Percentiles rank a stretch among this genome's conserved stretches.
Conservation (phyloP, 2,113 vertebrate species). For the Dinomys branickii region DNA sequence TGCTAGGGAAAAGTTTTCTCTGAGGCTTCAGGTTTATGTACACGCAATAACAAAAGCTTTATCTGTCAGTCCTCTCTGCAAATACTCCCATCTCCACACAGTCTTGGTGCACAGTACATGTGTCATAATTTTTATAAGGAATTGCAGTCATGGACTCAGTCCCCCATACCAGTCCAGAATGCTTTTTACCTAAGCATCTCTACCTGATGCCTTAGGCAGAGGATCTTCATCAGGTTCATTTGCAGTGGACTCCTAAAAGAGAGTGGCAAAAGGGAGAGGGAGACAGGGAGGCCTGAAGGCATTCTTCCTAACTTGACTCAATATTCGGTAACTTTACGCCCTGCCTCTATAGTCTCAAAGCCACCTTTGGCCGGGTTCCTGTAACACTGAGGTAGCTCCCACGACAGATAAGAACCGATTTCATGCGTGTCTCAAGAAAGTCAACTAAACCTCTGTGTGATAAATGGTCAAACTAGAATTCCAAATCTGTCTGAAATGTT, state of each 20-base stretch:
- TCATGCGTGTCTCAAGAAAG: not conserved
- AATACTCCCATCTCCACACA: not conserved
- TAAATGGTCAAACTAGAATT: not conserved
- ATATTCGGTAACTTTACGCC: not conserved
- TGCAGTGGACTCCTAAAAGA: not conserved
- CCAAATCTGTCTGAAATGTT: not conserved
- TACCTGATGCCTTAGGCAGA: not conserved
- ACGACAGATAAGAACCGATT: not conserved
- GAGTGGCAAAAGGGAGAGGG: accelerated
- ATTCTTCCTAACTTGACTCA: not conserved
- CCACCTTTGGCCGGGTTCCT: too few relatives aligned
- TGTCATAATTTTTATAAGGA: not conserved
- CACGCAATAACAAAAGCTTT: not conserved
- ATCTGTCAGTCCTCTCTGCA: not conserved
- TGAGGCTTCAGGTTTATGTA: not conserved
- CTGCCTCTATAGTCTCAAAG: accelerated
- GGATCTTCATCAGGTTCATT: not conserved
- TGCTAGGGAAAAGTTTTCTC: not conserved
- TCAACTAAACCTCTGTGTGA: not conserved
- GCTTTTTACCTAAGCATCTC: not conserved
- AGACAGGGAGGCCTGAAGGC: not conserved
- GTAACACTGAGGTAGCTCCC: not conserved
- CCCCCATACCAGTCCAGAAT: not conserved
- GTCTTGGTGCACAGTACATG: not conserved
- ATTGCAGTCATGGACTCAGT: not conserved